Evolutionary conservation across 2,888 invertebrate genomes (phyloP).

Genomic region (Epistrophe eligans): DNA sequence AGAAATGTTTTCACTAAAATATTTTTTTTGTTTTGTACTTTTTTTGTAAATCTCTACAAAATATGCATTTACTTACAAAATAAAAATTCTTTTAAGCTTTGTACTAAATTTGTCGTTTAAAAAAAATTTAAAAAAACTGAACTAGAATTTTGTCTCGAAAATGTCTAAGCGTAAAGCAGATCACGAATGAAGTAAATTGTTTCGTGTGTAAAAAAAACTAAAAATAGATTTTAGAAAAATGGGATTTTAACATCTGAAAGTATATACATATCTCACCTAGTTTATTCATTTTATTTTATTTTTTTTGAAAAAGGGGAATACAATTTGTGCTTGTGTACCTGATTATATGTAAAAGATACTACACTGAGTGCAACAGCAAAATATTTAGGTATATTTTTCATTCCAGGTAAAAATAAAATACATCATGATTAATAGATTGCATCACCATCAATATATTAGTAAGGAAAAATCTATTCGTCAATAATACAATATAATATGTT

Average conservation of each 20-base stretch:
- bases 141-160: slow-evolving; percentile 2
- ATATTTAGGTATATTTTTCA: not conserved
- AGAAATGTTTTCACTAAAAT: not conserved
- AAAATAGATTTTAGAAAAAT: slow-evolving; percentile 19
- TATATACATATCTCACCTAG: slow-evolving; percentile 47
- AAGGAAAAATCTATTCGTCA: too few species aligned
- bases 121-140: not conserved
- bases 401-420: not conserved
- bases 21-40: not conserved
- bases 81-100: not conserved
- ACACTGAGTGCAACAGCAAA: not conserved
- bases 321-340: slow-evolving; percentile 14
- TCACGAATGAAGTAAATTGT: slow-evolving; percentile 57
- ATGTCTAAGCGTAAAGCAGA: slow-evolving; percentile 29
- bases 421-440: not conserved
- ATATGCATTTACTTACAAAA: not conserved
- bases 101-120: not conserved
- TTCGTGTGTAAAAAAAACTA: slow-evolving; percentile 54
- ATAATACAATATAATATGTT: too few species aligned
- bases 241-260: slow-evolving; percentile 16
- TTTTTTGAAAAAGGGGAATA: slow-evolving; percentile 17
- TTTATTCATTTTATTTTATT: slow-evolving; percentile 28
- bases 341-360: not conserved
- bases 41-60: not conserved
- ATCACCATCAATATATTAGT: not conserved